These are phyloP conservation scores for Drosophila limbata DNA, from an alignment of 2,888 invertebrate genomes.

Conservation along the genomic window DNA sequence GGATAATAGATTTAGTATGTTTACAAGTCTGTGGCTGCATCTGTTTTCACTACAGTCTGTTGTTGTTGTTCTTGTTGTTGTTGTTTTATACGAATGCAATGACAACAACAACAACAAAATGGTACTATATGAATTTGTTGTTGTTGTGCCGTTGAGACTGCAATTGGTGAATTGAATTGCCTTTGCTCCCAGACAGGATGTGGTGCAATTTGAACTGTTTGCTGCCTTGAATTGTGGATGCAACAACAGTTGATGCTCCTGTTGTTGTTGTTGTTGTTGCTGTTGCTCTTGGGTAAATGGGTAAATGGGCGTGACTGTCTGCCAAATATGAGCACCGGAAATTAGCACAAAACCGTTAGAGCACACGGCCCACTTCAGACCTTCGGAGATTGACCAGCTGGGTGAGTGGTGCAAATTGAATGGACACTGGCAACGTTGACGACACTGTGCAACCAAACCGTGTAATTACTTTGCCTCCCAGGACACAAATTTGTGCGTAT, in stretches of 20 bases:
- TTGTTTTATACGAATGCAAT: constrained; percentile 7
- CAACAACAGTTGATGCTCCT: constrained; percentile 9
- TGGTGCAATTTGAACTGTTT: constrained; percentile 72
- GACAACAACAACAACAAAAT: not conserved
- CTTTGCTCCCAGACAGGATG: constrained; percentile 67
- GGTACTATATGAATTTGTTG: constrained; percentile 1
- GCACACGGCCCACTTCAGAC: constrained; percentile 10
- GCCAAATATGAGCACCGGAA: constrained; percentile 79
- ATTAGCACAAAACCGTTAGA: constrained; percentile 64
- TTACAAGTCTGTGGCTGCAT: constrained; percentile 56
- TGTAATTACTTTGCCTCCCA: constrained; percentile 72
- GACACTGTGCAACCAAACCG: constrained; percentile 45
- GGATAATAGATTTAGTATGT: constrained; percentile 81
- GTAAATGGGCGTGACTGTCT: constrained; percentile 67
- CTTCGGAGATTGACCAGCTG: not conserved
- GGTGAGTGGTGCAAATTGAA: constrained; percentile 58
- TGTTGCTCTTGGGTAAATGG: constrained; percentile 19
- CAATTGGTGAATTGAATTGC: constrained; percentile 70
- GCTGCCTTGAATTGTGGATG: constrained; percentile 19
- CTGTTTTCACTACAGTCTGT: constrained; percentile 25
- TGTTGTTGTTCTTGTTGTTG: constrained; percentile 16
- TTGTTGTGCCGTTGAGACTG: constrained; percentile 55
- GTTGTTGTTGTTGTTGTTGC: constrained; percentile 34
- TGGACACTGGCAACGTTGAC: constrained; percentile 44
- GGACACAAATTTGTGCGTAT: constrained; percentile 53